phyloP scores from a whole-genome alignment of 2,888 invertebrate genomes.

The Bugulina stolonifera region DNA sequence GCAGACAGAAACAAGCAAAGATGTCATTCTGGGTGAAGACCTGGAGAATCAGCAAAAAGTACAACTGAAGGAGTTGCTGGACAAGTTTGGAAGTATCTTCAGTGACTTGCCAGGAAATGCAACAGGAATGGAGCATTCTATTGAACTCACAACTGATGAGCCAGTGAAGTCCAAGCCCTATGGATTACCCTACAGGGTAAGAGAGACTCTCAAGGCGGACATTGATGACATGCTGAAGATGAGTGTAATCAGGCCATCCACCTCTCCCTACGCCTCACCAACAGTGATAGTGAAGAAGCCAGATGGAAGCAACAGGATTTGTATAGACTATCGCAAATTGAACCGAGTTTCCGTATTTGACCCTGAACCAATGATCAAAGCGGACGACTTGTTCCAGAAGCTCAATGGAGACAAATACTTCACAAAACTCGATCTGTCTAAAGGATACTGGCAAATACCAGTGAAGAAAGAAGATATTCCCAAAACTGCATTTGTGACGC shows the following conservation, averaged over 20 bases:
- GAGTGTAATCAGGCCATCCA: conserved; percentile 11
- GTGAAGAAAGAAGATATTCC: conserved; percentile 24
- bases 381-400: conserved; percentile 28
- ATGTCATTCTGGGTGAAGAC: background rate
- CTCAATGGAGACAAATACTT: conserved; percentile 30
- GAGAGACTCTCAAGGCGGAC: background rate
- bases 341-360: conserved; percentile 30
- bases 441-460: conserved; percentile 26
- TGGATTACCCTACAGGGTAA: background rate
- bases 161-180: conserved; percentile 14
- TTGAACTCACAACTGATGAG: background rate
- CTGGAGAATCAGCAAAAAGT: background rate
- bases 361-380: conserved; percentile 30
- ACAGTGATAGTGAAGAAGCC: background rate
- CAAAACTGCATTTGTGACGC: conserved; percentile 27
- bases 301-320: conserved; percentile 30
- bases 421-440: conserved; percentile 30
- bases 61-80: background rate
- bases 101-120: conserved; percentile 18
- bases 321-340: conserved; percentile 31
- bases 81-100: background rate
- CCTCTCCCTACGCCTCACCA: background rate
- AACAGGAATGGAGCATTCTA: background rate
- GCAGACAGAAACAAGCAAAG: background rate
- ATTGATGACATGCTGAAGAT: conserved; percentile 21